phyloP scores from a whole-genome alignment of 1,140 invertebrate species.

The Oncopodura yosiiana region DNA sequence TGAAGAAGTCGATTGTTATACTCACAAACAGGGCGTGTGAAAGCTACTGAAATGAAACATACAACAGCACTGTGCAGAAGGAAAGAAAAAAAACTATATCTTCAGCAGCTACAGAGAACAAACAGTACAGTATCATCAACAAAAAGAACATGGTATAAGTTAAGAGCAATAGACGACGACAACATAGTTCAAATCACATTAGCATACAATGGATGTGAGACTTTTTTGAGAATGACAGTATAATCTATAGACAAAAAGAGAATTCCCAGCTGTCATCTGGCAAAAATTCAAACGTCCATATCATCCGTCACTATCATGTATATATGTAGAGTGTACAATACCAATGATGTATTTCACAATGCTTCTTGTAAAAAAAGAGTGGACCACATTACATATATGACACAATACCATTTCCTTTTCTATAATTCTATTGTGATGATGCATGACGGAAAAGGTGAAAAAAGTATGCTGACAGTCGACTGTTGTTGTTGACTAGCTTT shows the following conservation, averaged over 20 bases:
- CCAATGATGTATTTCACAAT: too few species aligned
- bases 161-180: too few species aligned
- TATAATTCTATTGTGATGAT: neutral
- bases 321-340: too few species aligned
- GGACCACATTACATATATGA: neutral
- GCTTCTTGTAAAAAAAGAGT: conserved; percentile 9
- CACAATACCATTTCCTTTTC: neutral
- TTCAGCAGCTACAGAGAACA: too few species aligned
- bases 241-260: conserved; percentile 13
- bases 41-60: conserved; percentile 28
- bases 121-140: too few species aligned
- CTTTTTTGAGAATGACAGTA: conserved; percentile 8
- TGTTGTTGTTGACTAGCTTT: too few species aligned
- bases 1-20: conserved; percentile 1
- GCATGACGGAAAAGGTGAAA: too few species aligned
- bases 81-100: too few species aligned
- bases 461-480: too few species aligned
- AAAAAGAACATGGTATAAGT: too few species aligned
- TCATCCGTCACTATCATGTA: conserved; percentile 25
- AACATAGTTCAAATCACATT: conserved; percentile 23
- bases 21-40: conserved; percentile 21
- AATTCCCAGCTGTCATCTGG: conserved; percentile 16
- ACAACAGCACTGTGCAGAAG: conserved; percentile 10
- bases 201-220: conserved; percentile 23
- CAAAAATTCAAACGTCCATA: conserved; percentile 23